Percentiles rank a stretch among this genome's conserved stretches.
These are phyloP conservation scores for Eremobia ochroleuca DNA, from an alignment of 2,888 invertebrate genomes.

Conservation along the genomic window DNA sequence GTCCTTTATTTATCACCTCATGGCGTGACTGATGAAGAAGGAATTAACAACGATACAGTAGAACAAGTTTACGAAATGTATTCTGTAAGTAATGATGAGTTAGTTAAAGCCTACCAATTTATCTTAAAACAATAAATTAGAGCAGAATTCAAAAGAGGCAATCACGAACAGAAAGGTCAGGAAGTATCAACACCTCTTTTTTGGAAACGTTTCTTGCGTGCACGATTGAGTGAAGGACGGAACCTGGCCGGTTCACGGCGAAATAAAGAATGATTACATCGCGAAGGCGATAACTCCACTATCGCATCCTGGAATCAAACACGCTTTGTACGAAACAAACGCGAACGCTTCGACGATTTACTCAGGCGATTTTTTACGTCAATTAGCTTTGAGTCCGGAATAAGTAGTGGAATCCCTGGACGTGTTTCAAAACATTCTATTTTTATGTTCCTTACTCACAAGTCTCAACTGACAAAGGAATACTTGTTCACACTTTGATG, in stretches of 20 bases:
- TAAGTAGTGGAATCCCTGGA: conserved; percentile 55
- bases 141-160: conserved; percentile 37
- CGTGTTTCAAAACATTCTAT: conserved; percentile 54
- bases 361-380: conserved; percentile 77
- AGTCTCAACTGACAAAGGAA: conserved; percentile 55
- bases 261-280: conserved; percentile 72
- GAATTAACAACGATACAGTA: not conserved
- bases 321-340: conserved; percentile 73
- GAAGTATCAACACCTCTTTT: conserved; percentile 55
- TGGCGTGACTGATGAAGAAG: conserved; percentile 9
- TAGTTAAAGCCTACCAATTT: conserved; percentile 18
- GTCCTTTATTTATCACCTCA: conserved; percentile 26
- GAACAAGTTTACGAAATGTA: conserved; percentile 3
- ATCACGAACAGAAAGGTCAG: conserved; percentile 53
- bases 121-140: conserved; percentile 34
- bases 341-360: conserved; percentile 79
- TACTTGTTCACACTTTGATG: conserved; percentile 60
- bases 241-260: conserved; percentile 60
- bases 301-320: conserved; percentile 77
- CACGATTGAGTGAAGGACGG: conserved; percentile 64
- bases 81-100: conserved; percentile 15
- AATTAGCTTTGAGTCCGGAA: conserved; percentile 77
- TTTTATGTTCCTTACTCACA: conserved; percentile 52
- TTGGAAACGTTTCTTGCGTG: conserved; percentile 64
- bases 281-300: conserved; percentile 72